Conservation (phyloP, 2,113 vertebrate species). For the Protobothrops flavoviridis region DNA sequence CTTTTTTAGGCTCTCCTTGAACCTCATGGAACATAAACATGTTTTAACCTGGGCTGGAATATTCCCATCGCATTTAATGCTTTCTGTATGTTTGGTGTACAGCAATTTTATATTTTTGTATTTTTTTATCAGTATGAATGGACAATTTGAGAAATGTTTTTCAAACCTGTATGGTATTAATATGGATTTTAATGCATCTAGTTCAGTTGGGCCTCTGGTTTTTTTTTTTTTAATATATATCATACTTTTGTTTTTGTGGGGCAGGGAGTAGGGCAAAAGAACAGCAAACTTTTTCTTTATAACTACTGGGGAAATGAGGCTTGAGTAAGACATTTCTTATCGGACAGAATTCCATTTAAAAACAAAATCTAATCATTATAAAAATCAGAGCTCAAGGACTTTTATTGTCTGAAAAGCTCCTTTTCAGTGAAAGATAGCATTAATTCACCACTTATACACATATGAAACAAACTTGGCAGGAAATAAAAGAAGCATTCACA, state of each 20-base stretch:
- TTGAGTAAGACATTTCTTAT: neutral
- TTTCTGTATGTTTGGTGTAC: too few relatives aligned
- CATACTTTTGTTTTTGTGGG: neutral
- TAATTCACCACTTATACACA: slow-evolving; percentile 31
- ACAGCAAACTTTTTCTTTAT: neutral
- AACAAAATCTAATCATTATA: neutral
- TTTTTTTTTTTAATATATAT: neutral
- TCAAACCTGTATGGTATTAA: neutral
- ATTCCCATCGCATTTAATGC: neutral
- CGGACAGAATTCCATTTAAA: neutral
- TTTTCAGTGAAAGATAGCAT: slow-evolving; percentile 22
- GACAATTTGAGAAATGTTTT: neutral
- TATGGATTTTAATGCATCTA: neutral
- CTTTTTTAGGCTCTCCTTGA: neutral
- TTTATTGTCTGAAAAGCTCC: neutral
- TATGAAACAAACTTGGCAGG: slow-evolving; percentile 35
- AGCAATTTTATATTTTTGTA: neutral
- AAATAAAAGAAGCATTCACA: slow-evolving; percentile 30
- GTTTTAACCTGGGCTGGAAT: neutral
- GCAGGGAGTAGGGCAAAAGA: neutral
- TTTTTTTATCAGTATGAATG: neutral
- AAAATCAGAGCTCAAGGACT: neutral
- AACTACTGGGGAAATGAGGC: neutral
- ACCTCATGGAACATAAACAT: neutral
- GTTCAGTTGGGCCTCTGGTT: neutral